These are phyloP conservation scores for Watsonalla binaria DNA, from an alignment of 2,888 invertebrate species.

Conservation along the genomic window DNA sequence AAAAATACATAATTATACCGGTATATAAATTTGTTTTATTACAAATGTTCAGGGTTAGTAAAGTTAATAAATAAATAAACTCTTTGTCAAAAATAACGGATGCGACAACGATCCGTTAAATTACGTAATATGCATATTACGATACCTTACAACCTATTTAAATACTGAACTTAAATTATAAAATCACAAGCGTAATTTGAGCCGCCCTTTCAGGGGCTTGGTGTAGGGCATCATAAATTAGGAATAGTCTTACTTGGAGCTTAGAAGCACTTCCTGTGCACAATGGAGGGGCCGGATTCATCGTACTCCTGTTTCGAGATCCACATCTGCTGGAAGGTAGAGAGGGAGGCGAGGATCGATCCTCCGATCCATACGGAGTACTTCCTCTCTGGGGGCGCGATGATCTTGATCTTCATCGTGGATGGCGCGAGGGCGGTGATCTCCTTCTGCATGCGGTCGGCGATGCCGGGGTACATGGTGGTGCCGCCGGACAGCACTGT, in stretches of 20 bases:
- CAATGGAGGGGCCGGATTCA: slow-evolving; percentile 96
- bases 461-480: slow-evolving; percentile 97
- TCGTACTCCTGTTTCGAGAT: slow-evolving; percentile 99
- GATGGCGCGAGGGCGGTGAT: slow-evolving; percentile 94
- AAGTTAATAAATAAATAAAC: slow-evolving; percentile 73
- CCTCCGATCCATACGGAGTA: slow-evolving; percentile 98
- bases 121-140: slow-evolving; percentile 78
- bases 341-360: slow-evolving; percentile 93
- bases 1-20: slow-evolving; percentile 63
- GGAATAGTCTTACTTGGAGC: slow-evolving; percentile 64
- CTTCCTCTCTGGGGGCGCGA: slow-evolving; percentile 96
- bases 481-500: slow-evolving; percentile 96
- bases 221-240: slow-evolving; percentile 73
- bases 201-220: slow-evolving; percentile 63
- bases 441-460: slow-evolving; percentile 96
- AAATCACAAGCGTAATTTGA: slow-evolving; percentile 76
- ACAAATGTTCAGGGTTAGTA: slow-evolving; percentile 68
- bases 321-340: slow-evolving; percentile 98
- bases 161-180: slow-evolving; percentile 75
- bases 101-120: slow-evolving; percentile 47
- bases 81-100: slow-evolving; percentile 66
- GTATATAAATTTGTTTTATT: slow-evolving; percentile 73
- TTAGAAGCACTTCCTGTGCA: slow-evolving; percentile 93
- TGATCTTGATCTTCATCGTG: slow-evolving; percentile 97
- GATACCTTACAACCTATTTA: slow-evolving; percentile 75